Evolutionary conservation across 2,113 vertebrate genomes (phyloP).

Genomic region (Pedionomus torquatus): DNA sequence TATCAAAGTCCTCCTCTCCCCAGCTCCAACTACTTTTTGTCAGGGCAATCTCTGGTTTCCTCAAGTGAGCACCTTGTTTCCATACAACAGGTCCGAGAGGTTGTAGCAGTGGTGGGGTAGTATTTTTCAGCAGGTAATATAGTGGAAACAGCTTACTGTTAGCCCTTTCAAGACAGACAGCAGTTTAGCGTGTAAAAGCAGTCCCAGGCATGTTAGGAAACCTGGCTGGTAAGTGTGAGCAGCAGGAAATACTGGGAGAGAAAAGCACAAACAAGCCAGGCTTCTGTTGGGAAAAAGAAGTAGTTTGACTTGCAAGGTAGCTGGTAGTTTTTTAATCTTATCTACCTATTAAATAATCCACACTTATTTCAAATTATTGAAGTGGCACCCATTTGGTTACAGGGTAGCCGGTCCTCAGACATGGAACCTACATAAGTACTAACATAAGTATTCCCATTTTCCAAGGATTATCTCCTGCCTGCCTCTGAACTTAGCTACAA

Average conservation of each 20-base stretch:
- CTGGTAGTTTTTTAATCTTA: background rate
- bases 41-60: background rate
- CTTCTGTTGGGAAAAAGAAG: rapidly evolving
- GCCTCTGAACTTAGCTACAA: rapidly evolving
- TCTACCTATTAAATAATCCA: background rate
- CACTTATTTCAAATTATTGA: background rate
- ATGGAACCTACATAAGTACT: rapidly evolving
- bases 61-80: background rate
- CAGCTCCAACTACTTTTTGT: background rate
- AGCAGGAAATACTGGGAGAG: background rate
- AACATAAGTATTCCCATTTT: background rate
- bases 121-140: background rate
- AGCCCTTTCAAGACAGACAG: background rate
- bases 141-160: background rate
- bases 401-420: background rate
- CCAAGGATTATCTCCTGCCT: background rate
- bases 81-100: background rate
- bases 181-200: background rate
- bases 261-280: background rate
- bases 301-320: background rate
- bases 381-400: background rate
- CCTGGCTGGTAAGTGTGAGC: rapidly evolving
- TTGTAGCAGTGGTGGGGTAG: background rate
- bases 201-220: background rate
- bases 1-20: background rate